A percentile compares a stretch with the other conserved stretches of the same genome.
Evolutionary conservation across 2,113 vertebrate species (phyloP).

Genomic region (Zootoca vivipara): DNA sequence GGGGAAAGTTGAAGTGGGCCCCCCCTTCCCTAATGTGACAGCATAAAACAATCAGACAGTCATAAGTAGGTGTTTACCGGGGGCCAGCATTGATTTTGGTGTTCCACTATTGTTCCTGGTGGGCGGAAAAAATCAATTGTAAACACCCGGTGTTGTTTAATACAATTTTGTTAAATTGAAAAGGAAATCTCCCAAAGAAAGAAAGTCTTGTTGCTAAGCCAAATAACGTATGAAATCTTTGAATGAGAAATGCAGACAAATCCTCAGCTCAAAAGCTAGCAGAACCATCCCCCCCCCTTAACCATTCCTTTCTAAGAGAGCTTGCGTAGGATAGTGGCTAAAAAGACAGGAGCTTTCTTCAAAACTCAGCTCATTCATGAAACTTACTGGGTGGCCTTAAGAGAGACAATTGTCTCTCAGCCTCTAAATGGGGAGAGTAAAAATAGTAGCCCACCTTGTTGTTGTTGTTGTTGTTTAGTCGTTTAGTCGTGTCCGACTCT

Average conservation of each 20-base stretch:
- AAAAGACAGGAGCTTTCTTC: not conserved
- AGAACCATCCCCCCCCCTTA: not conserved
- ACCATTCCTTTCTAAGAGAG: not conserved
- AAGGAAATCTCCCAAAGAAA: conserved; percentile 39
- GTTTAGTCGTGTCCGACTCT: no score
- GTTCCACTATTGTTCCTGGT: conserved; percentile 57
- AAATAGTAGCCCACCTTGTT: not conserved
- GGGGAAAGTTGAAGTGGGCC: not conserved
- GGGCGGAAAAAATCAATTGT: conserved; percentile 63
- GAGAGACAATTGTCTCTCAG: not conserved
- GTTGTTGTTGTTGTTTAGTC: no score
- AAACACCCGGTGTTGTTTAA: conserved; percentile 46
- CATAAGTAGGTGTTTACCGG: conserved; percentile 36
- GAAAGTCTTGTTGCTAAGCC: conserved; percentile 28
- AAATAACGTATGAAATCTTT: conserved; percentile 14
- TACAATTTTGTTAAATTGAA: conserved; percentile 47
- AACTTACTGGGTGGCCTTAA: not conserved
- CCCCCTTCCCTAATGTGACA: not conserved
- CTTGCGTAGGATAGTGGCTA: not conserved
- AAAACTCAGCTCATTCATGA: not conserved
- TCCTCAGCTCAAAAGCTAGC: not conserved
- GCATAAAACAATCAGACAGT: conserved; percentile 47
- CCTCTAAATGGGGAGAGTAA: not conserved
- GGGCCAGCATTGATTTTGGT: conserved; percentile 46
- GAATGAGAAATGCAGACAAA: not conserved